phyloP scores from a whole-genome alignment of 2,888 invertebrate genomes.

The Blastobasis lacticolella region DNA sequence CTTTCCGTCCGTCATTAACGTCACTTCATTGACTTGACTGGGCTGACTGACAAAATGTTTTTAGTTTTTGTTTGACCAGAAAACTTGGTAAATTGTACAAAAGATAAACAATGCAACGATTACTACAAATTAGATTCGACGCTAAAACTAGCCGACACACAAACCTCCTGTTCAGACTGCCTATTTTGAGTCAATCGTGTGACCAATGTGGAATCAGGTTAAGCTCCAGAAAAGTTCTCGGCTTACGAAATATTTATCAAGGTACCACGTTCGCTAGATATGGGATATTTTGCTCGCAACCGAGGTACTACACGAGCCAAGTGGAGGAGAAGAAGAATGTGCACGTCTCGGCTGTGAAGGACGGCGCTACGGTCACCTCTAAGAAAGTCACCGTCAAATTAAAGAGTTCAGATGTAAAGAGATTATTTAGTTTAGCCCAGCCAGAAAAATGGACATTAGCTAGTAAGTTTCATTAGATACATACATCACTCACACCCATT shows the following conservation, averaged over 20 bases:
- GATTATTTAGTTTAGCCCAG: conserved; percentile 74
- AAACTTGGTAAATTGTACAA: neutral
- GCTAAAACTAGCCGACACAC: conserved; percentile 43
- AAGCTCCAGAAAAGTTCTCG: conserved; percentile 46
- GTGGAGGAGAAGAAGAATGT: conserved; percentile 51
- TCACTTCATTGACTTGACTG: too few relatives aligned
- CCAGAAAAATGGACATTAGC: conserved; percentile 78
- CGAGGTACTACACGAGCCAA: conserved; percentile 51
- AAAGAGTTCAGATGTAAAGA: conserved; percentile 69
- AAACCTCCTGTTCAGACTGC: conserved; percentile 37
- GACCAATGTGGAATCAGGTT: conserved; percentile 55
- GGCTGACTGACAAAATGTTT: too few relatives aligned
- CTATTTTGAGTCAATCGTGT: conserved; percentile 35
- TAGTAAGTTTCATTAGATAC: conserved; percentile 37
- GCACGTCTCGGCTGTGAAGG: conserved; percentile 33
- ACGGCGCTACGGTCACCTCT: conserved; percentile 35
- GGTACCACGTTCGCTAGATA: conserved; percentile 37
- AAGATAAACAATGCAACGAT: conserved; percentile 50
- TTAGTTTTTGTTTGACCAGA: too few relatives aligned
- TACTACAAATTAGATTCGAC: conserved; percentile 47
- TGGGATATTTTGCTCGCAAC: conserved; percentile 37
- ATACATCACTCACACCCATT: neutral
- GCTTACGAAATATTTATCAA: conserved; percentile 49
- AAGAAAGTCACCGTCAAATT: conserved; percentile 63
- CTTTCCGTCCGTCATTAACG: too few relatives aligned